phyloP scores from a whole-genome alignment of 2,888 invertebrate genomes.

The Dorcus parallelipipedus region DNA sequence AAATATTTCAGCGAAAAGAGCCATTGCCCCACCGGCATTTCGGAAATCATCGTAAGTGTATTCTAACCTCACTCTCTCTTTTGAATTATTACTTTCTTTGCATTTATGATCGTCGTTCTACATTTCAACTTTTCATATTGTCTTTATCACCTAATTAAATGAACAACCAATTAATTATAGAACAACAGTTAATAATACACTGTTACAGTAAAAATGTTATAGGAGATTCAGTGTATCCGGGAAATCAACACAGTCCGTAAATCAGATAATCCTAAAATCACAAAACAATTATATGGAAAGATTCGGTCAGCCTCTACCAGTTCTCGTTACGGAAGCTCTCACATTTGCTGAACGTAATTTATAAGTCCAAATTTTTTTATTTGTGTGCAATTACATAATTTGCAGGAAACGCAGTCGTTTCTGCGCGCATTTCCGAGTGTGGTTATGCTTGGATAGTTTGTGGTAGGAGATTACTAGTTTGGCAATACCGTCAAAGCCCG shows the following conservation, averaged over 20 bases:
- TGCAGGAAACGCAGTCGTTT: constrained; percentile 14
- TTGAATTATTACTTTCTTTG: too few relatives aligned
- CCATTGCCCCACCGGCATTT: constrained; percentile 34
- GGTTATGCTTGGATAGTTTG: constrained; percentile 67
- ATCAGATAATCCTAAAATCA: constrained; percentile 72
- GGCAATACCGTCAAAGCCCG: constrained; percentile 65
- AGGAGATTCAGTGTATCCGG: constrained; percentile 58
- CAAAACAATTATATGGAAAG: constrained; percentile 71
- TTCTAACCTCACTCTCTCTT: too few relatives aligned
- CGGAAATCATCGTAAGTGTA: constrained; percentile 43
- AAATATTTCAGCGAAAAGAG: constrained; percentile 32
- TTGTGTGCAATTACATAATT: background rate
- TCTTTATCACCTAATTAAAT: too few relatives aligned
- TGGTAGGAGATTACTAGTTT: constrained; percentile 79
- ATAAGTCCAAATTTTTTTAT: background rate
- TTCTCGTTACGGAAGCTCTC: constrained; percentile 83
- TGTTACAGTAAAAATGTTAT: constrained; percentile 23
- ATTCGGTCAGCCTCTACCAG: constrained; percentile 79
- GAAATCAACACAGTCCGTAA: constrained; percentile 62
- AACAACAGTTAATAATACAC: background rate
- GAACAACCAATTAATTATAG: too few relatives aligned
- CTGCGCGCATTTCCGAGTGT: constrained; percentile 50
- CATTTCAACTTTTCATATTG: too few relatives aligned
- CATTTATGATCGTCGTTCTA: too few relatives aligned
- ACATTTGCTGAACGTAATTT: constrained; percentile 68